Conservation (phyloP, 2,797 vertebrate species). For the Kryptolebias ocellatus region DNA sequence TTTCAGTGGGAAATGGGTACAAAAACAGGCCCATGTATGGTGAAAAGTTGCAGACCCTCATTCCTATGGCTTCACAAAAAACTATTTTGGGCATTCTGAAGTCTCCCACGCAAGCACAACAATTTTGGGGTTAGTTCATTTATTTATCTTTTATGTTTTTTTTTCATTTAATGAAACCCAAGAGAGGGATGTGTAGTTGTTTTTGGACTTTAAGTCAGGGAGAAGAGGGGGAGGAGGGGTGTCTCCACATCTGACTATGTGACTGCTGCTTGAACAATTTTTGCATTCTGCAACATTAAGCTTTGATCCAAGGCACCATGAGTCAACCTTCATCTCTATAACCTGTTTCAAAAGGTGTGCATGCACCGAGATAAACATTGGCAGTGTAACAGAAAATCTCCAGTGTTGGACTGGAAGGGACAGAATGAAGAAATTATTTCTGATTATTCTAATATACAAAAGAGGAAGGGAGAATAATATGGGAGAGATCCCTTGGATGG, state of each 20-base stretch:
- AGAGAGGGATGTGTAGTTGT: slow-evolving; percentile 74
- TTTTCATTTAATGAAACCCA: slow-evolving; percentile 79
- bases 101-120: slow-evolving; percentile 83
- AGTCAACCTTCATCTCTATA: slow-evolving; percentile 39
- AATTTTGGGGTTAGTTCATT: slow-evolving; percentile 83
- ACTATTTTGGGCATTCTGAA: slow-evolving; percentile 82
- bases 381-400: background rate
- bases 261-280: slow-evolving; percentile 57
- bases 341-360: slow-evolving; percentile 46
- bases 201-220: slow-evolving; percentile 71
- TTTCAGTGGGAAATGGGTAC: slow-evolving; percentile 43
- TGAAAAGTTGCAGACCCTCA: slow-evolving; percentile 78
- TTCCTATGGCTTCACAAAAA: slow-evolving; percentile 76
- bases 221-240: slow-evolving; percentile 36
- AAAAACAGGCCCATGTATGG: slow-evolving; percentile 82
- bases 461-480: slow-evolving; percentile 47
- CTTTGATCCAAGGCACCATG: slow-evolving; percentile 36
- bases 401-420: background rate
- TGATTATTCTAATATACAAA: slow-evolving; percentile 42
- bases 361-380: slow-evolving; percentile 5
- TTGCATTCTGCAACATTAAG: slow-evolving; percentile 39
- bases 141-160: slow-evolving; percentile 82
- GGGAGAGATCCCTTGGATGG: slow-evolving; percentile 62
- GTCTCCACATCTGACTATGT: slow-evolving; percentile 59
- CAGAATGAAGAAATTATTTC: slow-evolving; percentile 56